Base-by-base conservation (phyloP, 1,140 invertebrate species). In the Phymorhynchus buccinoides region DNA sequence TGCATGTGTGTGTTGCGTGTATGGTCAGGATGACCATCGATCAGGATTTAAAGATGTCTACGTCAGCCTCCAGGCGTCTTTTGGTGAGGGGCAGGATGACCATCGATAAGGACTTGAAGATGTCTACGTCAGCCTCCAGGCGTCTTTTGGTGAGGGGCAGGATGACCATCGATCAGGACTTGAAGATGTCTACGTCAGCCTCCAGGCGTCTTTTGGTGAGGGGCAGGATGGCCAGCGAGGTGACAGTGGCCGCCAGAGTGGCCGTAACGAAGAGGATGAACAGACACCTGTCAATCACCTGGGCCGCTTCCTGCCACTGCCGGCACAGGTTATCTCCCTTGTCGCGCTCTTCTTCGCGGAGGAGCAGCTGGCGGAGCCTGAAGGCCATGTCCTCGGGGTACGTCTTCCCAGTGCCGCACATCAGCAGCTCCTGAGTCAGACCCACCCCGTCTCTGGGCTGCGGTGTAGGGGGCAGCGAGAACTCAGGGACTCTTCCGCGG, bases 201-300 rank as follows among this genome's bases (percentile, higher is more conserved):
- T 42, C 52, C 37, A 68, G 37, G 35, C 30, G n/a, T 30, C 73
- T 4, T 18, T 88, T 88, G n/a, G 86, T 84, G 22, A 90, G 97
- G 52, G 98, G 98, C 6, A 98, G 98, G 91, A 99, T 97, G 96
- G 99, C 97, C n/a, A 99, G 94, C 88, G 99, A 99, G 42, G 97
- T 97, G 86, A 99, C 95, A 2, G 98, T 99, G n/a, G 95, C 95
- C 16, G 96, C 96, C 27, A 97, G 96, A 37, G 99, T 99, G 22
- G 99, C 97, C 68, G 98, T 95, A 94, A 99, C 99, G 94, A 99
- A 99, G 89, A 99, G 96, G 93, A 98, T 98, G 84, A 99, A 95
- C 92, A 99, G 97, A 77, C 99, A 95, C 90, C 98, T 95, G 95
- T 99, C 99, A 88, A 99, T 98, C 52, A 99, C 98, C 97, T 99